Evolutionary conservation across 2,113 vertebrate genomes (phyloP).

Genomic region (Sorex araneus): DNA sequence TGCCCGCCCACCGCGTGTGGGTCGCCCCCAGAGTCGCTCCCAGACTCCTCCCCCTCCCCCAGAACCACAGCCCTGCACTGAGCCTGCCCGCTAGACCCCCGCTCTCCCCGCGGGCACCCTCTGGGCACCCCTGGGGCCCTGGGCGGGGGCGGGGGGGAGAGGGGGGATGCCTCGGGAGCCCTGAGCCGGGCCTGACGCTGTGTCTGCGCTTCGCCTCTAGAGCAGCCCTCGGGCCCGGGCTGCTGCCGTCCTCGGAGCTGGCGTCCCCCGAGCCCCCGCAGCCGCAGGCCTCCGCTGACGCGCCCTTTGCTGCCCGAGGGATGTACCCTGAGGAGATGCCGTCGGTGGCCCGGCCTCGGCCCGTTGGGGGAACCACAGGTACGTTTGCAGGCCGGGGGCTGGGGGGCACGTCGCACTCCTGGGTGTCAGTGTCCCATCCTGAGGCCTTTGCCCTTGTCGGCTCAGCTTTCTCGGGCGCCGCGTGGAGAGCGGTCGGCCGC

Average conservation of each 20-base stretch:
- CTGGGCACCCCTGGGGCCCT: no score
- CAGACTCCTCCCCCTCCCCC: no score
- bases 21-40: no score
- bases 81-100: no score
- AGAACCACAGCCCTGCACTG: no score
- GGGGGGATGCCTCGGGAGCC: no score
- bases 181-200: background rate
- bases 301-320: constrained; percentile 92
- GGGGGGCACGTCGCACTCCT: background rate
- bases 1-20: no score
- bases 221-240: constrained; percentile 91
- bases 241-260: constrained; percentile 91
- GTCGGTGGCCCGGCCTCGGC: constrained; percentile 94
- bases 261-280: constrained; percentile 90
- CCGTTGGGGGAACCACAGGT: constrained; percentile 97
- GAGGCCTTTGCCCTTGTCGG: background rate
- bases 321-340: constrained; percentile 93
- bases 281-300: constrained; percentile 85
- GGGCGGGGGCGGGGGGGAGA: no score
- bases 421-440: background rate
- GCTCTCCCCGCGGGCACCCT: no score
- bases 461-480: background rate
- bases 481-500: background rate
- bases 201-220: constrained; percentile 84
- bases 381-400: constrained; percentile 43